Evolutionary conservation across 2,888 invertebrate species (phyloP), one percentile per base, ranked within the genome.

Genomic region (Chaetogeoica ovagalla): DNA sequence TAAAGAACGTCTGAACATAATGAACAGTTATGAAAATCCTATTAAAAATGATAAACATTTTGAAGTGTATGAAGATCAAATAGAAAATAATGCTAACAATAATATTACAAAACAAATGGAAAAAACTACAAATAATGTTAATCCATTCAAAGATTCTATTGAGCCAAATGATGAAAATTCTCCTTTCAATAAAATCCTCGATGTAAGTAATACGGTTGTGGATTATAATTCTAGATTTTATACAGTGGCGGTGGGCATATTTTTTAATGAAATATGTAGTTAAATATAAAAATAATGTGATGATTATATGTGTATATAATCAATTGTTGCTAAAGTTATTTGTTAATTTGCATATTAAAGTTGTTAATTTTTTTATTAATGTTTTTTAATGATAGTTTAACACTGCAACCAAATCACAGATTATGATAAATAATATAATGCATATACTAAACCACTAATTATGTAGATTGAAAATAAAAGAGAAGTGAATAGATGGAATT

Each of bases 31-130:
- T 30, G 59, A 59, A 30, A 76, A 13, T 9, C 30, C 43, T 3
- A n/a, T 15, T 48, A 23, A 59, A 48, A 30, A 68, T n/a, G 19
- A 23, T 48, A 21, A 39, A 62, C 5, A 6, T 63, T 37, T 55
- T 15, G 60, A 74, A 63, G 19, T 55, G n/a, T n/a, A 19, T 15
- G 37, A 63, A 17, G 74, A 71, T 71, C 15, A 60, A 15, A 52
- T 60, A 43, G 43, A 60, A 43, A 60, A 71, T 59, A 39, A 43
- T 7, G 17, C 15, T 8, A 43, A 43, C 7, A 43, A 43, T 4
- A 19, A 30, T 37, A 17, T 43, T 30, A 19, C 17, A 19, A 60
- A 72, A 23, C 21, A 72, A 60, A 19, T 13, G 2, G 48, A 72
- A 43, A 23, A 19, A 63, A 52, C 52, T 39, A 30, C 23, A 30